Evolutionary conservation across 2,888 invertebrate genomes (phyloP).

Genomic region (Epsilonema sp.): DNA sequence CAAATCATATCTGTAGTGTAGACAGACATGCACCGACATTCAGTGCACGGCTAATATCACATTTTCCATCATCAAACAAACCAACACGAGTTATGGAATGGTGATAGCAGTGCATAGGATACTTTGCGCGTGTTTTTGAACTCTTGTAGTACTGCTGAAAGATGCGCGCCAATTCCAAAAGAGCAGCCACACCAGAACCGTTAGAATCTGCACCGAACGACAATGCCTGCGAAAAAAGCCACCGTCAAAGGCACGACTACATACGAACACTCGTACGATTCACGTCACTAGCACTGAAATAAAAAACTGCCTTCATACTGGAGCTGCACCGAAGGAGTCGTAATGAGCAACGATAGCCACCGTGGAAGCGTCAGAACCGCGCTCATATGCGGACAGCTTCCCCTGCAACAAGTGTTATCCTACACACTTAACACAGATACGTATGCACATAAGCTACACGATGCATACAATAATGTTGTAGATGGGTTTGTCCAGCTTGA

Average conservation of each 20-base stretch:
- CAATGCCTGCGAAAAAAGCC: conserved; percentile 45
- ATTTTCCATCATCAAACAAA: too few species aligned
- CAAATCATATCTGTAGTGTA: conserved; percentile 43
- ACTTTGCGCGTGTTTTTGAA: conserved; percentile 11
- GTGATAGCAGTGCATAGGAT: too few species aligned
- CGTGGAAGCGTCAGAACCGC: conserved; percentile 49
- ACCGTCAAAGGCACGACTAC: not conserved
- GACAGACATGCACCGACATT: too few species aligned
- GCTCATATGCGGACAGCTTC: conserved; percentile 17
- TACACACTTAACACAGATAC: not conserved
- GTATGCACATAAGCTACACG: not conserved
- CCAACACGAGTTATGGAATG: too few species aligned
- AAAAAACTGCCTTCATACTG: conserved; percentile 47
- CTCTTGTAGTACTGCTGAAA: conserved; percentile 53
- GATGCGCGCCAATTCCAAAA: conserved; percentile 64
- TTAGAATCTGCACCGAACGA: conserved; percentile 76
- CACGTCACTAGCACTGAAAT: not conserved
- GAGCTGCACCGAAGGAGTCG: conserved; percentile 67
- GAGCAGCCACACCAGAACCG: conserved; percentile 65
- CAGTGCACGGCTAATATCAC: too few species aligned
- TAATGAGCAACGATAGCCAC: conserved; percentile 80
- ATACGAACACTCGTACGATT: not conserved
- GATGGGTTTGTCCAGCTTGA: conserved; percentile 7
- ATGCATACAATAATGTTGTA: conserved; percentile 7
- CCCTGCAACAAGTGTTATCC: conserved; percentile 17